These are phyloP conservation scores for Atta cephalotes DNA, from an alignment of 1,140 invertebrate genomes.

Conservation along the genomic window DNA sequence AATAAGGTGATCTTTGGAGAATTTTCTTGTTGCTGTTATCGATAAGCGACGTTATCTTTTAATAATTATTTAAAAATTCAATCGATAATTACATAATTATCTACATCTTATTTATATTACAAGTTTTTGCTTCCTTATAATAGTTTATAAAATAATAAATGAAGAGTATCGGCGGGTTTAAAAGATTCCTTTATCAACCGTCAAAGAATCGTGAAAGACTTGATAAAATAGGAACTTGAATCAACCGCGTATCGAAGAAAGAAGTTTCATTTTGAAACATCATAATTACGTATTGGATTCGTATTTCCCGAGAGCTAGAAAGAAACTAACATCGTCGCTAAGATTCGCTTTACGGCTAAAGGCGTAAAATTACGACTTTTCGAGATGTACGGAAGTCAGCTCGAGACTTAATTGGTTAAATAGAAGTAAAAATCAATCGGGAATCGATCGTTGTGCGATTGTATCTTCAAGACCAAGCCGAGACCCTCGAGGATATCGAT, in stretches of 20 bases:
- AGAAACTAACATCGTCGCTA: neutral
- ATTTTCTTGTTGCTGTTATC: neutral
- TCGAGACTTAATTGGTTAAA: neutral
- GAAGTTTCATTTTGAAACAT: neutral
- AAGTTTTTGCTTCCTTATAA: neutral
- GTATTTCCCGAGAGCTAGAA: neutral
- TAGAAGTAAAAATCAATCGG: conserved; percentile 7
- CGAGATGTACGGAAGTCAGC: neutral
- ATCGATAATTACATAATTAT: neutral
- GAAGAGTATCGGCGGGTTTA: neutral
- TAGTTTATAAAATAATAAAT: conserved; percentile 1
- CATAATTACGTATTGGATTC: neutral
- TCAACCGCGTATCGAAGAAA: neutral
- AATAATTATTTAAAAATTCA: neutral
- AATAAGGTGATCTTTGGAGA: conserved; percentile 36
- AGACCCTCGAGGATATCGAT: conserved; percentile 25
- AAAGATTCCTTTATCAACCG: neutral
- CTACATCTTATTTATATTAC: neutral
- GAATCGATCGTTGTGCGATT: conserved; percentile 1
- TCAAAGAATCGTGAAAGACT: neutral
- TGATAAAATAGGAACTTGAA: neutral
- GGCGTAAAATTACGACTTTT: neutral
- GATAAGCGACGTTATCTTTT: neutral
- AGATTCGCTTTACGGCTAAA: neutral
- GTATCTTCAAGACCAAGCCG: neutral